Base-by-base conservation (phyloP, 1,140 invertebrate species). In the Drosophila nikananu region DNA sequence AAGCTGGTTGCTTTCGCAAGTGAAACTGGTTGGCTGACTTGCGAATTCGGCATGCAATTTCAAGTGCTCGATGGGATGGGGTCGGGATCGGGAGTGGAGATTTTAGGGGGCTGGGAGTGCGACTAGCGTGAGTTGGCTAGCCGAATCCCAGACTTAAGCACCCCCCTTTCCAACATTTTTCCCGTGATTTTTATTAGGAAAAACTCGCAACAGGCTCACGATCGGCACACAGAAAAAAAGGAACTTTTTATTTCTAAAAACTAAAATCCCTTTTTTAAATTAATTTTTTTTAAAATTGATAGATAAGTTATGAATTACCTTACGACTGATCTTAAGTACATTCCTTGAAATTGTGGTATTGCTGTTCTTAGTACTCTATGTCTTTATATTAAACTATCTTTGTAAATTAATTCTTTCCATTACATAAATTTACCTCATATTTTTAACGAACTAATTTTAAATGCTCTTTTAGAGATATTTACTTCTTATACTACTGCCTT, bases 1-100 rank as follows among this genome's bases (percentile, higher is more conserved):
- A 91, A 89, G 71, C 84, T 81, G 84, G 79, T 81, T 79, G 83
- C 80, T 86, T 80, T 89, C 83, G 81, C 73, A 82, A 86, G 82
- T 75, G 80, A 90, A 90, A 90, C 86, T 83, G 79, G 86, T 91
- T 90, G 81, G 52, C 61, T 72, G 59, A 25, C 32, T 62, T 23
- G 35, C 65, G 62, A 61, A 55, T 73, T 78, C 79, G 77, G 70
- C 64, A 66, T 74, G 80, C 84, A 79, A 84, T 82, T 90, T 83
- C 44, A 27, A 57, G 55, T 58, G 75, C 49, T 73, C 67, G 35
- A 39, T 41, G 54, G 54, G 54, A 57, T 55, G n/a, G 75, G 73
- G 75, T 61, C 61, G 64, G 55, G 49, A 67, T 77, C 64, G 83
- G 74, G 48, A 64, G 55, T 42, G 35, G 73, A 32, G 63, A 32